A percentile compares a stretch with the other conserved stretches of the same genome.
Conservation (phyloP, 2,797 vertebrate genomes). For the Cheirogaleus major region DNA sequence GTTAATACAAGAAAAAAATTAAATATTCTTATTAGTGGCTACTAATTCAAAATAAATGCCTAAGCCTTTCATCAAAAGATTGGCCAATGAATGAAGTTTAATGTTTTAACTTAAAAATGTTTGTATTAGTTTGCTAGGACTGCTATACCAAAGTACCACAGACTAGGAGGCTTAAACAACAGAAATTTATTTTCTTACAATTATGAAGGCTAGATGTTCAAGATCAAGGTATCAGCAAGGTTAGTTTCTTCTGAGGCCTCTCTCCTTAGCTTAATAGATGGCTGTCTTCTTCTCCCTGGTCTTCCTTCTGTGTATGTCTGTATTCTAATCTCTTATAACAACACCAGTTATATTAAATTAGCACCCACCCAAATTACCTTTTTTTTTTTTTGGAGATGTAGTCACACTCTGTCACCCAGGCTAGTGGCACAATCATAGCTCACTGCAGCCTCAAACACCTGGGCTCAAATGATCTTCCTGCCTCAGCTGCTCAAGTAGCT, state of each 20-base stretch:
- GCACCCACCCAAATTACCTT: background rate
- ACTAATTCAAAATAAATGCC: background rate
- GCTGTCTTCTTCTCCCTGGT: background rate
- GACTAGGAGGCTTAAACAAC: background rate
- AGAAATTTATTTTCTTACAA: background rate
- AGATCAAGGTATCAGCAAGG: background rate
- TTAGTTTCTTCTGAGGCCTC: background rate
- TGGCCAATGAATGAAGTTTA: background rate
- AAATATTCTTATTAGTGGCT: background rate
- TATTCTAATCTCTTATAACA: background rate
- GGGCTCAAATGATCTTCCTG: no score
- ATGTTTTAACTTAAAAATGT: background rate
- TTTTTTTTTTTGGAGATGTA: background rate
- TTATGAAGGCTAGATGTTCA: background rate
- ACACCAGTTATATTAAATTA: background rate
- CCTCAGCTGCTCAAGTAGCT: no score
- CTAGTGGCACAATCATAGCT: no score
- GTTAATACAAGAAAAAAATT: background rate
- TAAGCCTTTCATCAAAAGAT: background rate
- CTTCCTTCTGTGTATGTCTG: background rate
- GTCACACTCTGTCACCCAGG: no score
- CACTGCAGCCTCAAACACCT: no score
- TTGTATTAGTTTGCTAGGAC: background rate
- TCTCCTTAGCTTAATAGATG: background rate
- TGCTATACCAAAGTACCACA: background rate